Conservation (phyloP, 1,140 invertebrate species). For the Diploscapter pachys region DNA sequence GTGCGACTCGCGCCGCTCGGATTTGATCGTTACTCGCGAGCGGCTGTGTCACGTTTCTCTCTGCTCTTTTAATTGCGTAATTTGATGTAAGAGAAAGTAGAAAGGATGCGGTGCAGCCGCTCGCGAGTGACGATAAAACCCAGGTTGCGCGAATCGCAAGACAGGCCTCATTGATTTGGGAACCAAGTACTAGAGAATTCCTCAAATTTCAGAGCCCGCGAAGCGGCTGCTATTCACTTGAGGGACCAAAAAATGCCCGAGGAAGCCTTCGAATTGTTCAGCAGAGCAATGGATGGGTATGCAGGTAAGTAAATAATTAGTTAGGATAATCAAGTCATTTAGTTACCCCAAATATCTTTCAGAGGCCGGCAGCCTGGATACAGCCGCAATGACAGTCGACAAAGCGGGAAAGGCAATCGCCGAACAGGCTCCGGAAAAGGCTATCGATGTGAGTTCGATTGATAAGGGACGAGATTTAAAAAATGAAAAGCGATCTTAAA, state of each 20-base stretch:
- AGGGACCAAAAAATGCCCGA: slow-evolving; percentile 18
- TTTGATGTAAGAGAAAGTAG: neutral
- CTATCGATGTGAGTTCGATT: slow-evolving; percentile 9
- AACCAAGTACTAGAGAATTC: neutral
- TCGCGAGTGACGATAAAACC: neutral
- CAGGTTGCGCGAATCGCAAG: neutral
- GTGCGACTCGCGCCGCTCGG: too few relatives aligned
- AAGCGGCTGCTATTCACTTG: slow-evolving; percentile 29
- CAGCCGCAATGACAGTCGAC: slow-evolving; percentile 78
- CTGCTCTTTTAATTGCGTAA: neutral
- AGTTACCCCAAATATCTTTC: slow-evolving; percentile 67
- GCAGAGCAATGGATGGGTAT: slow-evolving; percentile 66
- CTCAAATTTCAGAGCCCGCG: slow-evolving; percentile 29
- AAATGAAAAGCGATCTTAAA: too few relatives aligned
- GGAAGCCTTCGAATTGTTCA: slow-evolving; percentile 25
- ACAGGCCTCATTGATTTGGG: neutral
- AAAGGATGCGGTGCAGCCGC: neutral
- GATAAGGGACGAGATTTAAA: too few relatives aligned
- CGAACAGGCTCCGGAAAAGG: slow-evolving; percentile 36
- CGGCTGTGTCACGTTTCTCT: neutral
- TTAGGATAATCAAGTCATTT: neutral
- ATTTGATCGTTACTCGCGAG: neutral
- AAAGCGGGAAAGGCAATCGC: slow-evolving; percentile 75
- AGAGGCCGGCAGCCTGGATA: slow-evolving; percentile 74
- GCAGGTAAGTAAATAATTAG: neutral